Conservation (phyloP, 2,797 vertebrate genomes). For the Cyclura pinguis region DNA sequence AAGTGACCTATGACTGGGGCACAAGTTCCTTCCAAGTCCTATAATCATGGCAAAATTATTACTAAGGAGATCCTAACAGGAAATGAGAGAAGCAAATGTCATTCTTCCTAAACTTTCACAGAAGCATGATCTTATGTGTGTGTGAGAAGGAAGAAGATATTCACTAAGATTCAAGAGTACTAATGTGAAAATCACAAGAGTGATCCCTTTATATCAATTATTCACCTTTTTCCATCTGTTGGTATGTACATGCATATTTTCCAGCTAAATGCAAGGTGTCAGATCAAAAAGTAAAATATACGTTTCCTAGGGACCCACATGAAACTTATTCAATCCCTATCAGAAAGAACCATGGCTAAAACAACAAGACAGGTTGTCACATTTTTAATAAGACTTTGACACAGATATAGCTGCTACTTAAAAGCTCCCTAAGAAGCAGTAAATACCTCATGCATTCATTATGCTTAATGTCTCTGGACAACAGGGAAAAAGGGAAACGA, state of each 20-base stretch:
- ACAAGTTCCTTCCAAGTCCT: background rate
- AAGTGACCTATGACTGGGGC: background rate
- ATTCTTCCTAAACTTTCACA: background rate
- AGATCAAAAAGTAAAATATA: slow-evolving; percentile 53
- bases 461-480: slow-evolving; percentile 67
- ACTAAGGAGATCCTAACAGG: background rate
- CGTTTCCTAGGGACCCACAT: slow-evolving; percentile 36
- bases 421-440: slow-evolving; percentile 71
- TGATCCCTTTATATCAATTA: slow-evolving; percentile 53
- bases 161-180: background rate
- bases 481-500: slow-evolving; percentile 59
- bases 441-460: slow-evolving; percentile 71
- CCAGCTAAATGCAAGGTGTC: background rate
- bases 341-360: slow-evolving; percentile 57
- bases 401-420: slow-evolving; percentile 61
- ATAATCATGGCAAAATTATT: background rate
- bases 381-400: slow-evolving; percentile 53
- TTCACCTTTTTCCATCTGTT: slow-evolving; percentile 50
- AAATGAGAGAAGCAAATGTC: background rate
- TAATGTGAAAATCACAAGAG: slow-evolving; percentile 51
- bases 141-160: background rate
- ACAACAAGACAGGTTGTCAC: slow-evolving; percentile 55
- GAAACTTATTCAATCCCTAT: slow-evolving; percentile 51
- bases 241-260: slow-evolving; percentile 1
- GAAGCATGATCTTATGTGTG: background rate